phyloP scores from a whole-genome alignment of 2,888 invertebrate species.

The Sclerodermus sp. region DNA sequence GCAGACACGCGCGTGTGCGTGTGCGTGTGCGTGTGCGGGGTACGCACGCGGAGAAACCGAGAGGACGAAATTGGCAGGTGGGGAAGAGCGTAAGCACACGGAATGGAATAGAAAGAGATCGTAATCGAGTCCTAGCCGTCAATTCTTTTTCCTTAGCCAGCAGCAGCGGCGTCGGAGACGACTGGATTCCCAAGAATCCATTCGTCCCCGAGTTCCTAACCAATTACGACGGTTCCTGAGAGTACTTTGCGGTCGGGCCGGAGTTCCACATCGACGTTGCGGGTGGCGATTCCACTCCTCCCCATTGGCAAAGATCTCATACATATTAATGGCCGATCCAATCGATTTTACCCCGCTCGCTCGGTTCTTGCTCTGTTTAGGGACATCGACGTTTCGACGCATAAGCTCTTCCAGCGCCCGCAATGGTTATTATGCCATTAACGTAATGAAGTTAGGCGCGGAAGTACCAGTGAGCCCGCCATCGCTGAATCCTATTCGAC shows the following conservation, averaged over 20 bases:
- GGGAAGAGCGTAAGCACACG: neutral
- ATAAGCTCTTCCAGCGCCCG: slow-evolving; percentile 42
- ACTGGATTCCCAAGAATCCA: slow-evolving; percentile 15
- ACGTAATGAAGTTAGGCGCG: slow-evolving; percentile 52
- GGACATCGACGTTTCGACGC: slow-evolving; percentile 41
- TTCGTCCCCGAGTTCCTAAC: slow-evolving; percentile 26
- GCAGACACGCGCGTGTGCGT: too few species aligned
- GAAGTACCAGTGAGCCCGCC: slow-evolving; percentile 17
- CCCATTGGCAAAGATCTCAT: slow-evolving; percentile 45
- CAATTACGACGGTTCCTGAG: slow-evolving; percentile 30
- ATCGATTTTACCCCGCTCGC: slow-evolving; percentile 41
- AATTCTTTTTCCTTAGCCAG: neutral
- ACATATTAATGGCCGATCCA: slow-evolving; percentile 51
- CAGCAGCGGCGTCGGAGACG: neutral
- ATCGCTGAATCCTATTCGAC: too few species aligned
- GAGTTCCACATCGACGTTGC: slow-evolving; percentile 8
- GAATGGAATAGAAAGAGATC: neutral
- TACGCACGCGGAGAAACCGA: neutral
- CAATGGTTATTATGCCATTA: slow-evolving; percentile 57
- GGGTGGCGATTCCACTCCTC: slow-evolving; percentile 2
- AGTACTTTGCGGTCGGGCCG: slow-evolving; percentile 20
- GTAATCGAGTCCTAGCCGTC: neutral
- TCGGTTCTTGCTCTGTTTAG: slow-evolving; percentile 45
- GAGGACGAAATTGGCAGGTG: neutral
- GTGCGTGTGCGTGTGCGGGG: too few species aligned